Evolutionary conservation across 1,140 invertebrate genomes (phyloP).

Genomic region (Oreohelix idahoensis): DNA sequence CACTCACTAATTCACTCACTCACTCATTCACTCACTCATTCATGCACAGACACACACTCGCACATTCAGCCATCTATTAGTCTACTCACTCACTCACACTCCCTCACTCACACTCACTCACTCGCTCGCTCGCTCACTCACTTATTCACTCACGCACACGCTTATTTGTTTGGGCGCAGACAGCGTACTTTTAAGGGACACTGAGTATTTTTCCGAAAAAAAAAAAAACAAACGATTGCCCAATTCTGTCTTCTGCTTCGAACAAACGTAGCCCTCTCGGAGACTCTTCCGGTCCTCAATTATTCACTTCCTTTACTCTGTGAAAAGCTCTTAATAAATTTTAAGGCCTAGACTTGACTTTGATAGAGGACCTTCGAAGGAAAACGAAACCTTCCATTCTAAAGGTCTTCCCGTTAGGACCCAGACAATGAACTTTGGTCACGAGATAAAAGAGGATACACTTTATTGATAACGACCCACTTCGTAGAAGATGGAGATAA

Average conservation of each 20-base stretch:
- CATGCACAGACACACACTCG: no score
- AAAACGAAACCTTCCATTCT: neutral
- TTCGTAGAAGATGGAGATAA: neutral
- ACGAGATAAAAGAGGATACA: neutral
- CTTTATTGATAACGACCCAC: neutral
- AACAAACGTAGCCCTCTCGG: neutral
- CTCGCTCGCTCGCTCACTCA: neutral
- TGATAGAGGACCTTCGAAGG: neutral
- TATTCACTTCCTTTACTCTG: neutral
- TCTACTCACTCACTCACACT: no score
- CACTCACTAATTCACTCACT: no score
- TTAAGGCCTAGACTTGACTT: neutral
- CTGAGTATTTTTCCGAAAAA: neutral
- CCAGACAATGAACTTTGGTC: neutral
- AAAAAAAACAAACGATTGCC: neutral
- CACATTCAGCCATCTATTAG: no score
- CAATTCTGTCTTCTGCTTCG: neutral
- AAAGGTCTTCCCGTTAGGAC: neutral
- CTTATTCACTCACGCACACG: neutral
- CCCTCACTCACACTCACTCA: neutral
- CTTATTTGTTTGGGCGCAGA: neutral
- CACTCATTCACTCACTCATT: no score
- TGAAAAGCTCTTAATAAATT: neutral
- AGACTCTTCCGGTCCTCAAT: conserved; percentile 1
- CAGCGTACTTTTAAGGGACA: neutral